Base-by-base conservation (phyloP, 2,888 invertebrate species). In the Philereme transversata region DNA sequence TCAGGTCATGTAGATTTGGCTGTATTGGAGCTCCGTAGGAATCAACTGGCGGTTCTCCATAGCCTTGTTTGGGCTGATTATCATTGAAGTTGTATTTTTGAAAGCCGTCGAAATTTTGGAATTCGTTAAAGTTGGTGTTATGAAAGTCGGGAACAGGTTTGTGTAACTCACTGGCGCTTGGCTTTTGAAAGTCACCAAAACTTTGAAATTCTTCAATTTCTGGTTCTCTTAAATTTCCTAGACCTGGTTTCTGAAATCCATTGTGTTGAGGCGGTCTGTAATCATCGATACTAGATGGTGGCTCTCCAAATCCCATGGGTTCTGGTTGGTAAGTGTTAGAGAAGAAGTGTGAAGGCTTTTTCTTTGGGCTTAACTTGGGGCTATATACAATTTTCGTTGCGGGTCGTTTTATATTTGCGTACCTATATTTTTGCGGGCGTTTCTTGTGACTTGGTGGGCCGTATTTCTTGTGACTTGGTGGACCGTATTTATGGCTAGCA, bases 241-340 rank as follows among this genome's bases (percentile, higher is more conserved):
- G 38, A 7, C 11, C 36, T 49, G 48, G 41, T 34, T 54, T 49
- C 7, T 50, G 50, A 10, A 36, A 56, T 4, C 51, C 38, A 5
- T 38, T 51, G 40, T 44, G 44, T 33, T 59, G 58, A 4, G 53
- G 43, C 3, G 63, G 57, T 3, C 44, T 53, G 5, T 53, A 48
- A n/a, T 59, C 51, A 6, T 36, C 5, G 8, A 41, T 38, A 38
- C 6, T 74, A n/a, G 55, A 52, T 3, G 89, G 89, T 5, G 90
- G 90, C 64, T 91, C 90, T 1, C 79, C 90, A 62, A 90, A 90
- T 6, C 84, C 78, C 6, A 69, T 62, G 4, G 82, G 78, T 55
- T 81, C 80, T 48, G 72, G 66, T n/a, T 69, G 64, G n/a, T 71
- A 69, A 8, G 44, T 7, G 8, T 34, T 53, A 34, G 59, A 11